A percentile compares a stretch with the other conserved stretches of the same genome.
phyloP scores from a whole-genome alignment of 2,888 invertebrate genomes.

The Eupelmus urozonus region DNA sequence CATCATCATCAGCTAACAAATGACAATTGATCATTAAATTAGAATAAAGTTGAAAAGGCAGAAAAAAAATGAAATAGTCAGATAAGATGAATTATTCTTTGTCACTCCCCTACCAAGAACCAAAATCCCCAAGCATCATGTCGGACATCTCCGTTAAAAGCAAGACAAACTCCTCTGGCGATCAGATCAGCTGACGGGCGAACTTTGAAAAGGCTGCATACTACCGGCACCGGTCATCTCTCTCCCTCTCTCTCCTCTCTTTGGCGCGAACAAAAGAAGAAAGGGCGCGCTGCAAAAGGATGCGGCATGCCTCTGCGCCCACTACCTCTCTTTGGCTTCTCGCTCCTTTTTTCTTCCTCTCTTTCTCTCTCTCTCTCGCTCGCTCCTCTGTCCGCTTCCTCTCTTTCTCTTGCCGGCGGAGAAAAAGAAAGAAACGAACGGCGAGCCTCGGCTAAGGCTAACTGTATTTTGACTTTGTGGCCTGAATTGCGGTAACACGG shows the following conservation, averaged over 20 bases:
- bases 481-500: slow-evolving; percentile 78
- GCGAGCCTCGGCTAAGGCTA: slow-evolving; percentile 70
- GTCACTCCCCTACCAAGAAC: too few relatives aligned
- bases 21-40: too few relatives aligned
- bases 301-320: background rate
- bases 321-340: background rate
- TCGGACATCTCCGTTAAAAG: background rate
- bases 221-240: too few relatives aligned
- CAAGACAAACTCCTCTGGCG: too few relatives aligned
- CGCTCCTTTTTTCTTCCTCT: slow-evolving; percentile 13
- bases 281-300: background rate
- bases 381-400: slow-evolving; percentile 49
- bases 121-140: too few relatives aligned
- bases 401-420: background rate
- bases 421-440: slow-evolving; percentile 41
- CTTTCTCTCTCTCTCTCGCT: slow-evolving; percentile 26
- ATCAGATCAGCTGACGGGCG: too few relatives aligned
- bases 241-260: too few relatives aligned
- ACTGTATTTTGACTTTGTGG: slow-evolving; percentile 78
- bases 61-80: too few relatives aligned
- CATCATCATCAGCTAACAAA: too few relatives aligned
- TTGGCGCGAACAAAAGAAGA: background rate
- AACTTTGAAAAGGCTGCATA: too few relatives aligned
- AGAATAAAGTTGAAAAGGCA: too few relatives aligned
- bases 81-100: too few relatives aligned